phyloP scores from a whole-genome alignment of 2,888 invertebrate species.

The Xestobium rufovillosum region DNA sequence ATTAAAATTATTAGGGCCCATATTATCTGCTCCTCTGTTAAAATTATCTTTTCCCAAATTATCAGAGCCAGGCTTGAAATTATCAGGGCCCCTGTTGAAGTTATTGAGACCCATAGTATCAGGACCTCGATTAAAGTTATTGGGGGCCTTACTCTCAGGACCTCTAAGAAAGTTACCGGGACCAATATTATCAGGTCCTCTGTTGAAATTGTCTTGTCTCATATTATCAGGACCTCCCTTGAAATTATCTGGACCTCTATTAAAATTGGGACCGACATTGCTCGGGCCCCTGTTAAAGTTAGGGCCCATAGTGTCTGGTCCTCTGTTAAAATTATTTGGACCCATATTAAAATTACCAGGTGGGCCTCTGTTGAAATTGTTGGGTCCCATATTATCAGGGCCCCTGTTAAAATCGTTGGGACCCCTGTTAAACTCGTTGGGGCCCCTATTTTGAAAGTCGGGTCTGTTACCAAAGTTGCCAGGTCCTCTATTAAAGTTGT shows the following conservation, averaged over 20 bases:
- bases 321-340: conserved; percentile 11
- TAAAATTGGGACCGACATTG: conserved; percentile 7
- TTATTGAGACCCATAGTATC: conserved; percentile 12
- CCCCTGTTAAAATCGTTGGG: conserved; percentile 16
- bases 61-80: conserved; percentile 4
- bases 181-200: conserved; percentile 11
- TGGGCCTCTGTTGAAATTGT: conserved; percentile 12
- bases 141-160: neutral
- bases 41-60: conserved; percentile 2
- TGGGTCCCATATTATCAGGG: conserved; percentile 13
- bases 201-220: conserved; percentile 6
- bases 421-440: conserved; percentile 11
- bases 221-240: conserved; percentile 10
- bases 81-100: conserved; percentile 1
- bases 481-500: conserved; percentile 7
- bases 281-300: conserved; percentile 9
- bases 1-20: conserved; percentile 17
- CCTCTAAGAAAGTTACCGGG: conserved; percentile 4
- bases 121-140: conserved; percentile 5
- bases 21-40: conserved; percentile 2
- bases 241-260: conserved; percentile 15
- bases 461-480: neutral
- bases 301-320: conserved; percentile 6
- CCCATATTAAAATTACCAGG: conserved; percentile 10
- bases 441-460: neutral